Percentiles rank a stretch among this genome's conserved stretches.
Evolutionary conservation across 2,797 vertebrate species (phyloP).

Genomic region (Anisognathus igniventris): DNA sequence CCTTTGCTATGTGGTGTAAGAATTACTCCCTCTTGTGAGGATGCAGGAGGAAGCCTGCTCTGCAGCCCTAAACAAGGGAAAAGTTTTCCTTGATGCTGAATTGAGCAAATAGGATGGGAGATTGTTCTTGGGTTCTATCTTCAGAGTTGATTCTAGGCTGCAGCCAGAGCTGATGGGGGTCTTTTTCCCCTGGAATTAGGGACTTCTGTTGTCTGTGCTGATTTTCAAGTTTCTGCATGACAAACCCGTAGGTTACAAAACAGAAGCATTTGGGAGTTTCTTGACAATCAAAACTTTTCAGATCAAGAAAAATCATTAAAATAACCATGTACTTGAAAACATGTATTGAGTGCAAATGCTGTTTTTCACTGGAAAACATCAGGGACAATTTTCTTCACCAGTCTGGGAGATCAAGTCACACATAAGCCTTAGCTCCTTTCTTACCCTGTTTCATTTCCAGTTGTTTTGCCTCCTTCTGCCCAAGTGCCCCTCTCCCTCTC

Average conservation of each 20-base stretch:
- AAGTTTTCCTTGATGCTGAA: neutral
- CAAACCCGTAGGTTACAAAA: neutral
- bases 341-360: neutral
- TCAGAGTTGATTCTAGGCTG: neutral
- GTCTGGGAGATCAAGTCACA: neutral
- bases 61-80: neutral
- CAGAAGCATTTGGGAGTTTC: neutral
- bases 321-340: neutral
- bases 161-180: neutral
- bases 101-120: neutral
- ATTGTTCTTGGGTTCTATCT: neutral
- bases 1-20: accelerated
- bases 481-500: neutral
- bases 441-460: neutral
- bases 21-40: neutral
- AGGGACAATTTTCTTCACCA: neutral
- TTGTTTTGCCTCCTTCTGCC: neutral
- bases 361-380: neutral
- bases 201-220: neutral
- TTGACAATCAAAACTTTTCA: neutral
- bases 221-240: neutral
- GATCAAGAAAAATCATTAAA: neutral
- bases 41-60: neutral
- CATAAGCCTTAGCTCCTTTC: neutral
- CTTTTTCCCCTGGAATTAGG: neutral